phyloP scores from a whole-genome alignment of 2,113 vertebrate species.

The Axis porcinus region DNA sequence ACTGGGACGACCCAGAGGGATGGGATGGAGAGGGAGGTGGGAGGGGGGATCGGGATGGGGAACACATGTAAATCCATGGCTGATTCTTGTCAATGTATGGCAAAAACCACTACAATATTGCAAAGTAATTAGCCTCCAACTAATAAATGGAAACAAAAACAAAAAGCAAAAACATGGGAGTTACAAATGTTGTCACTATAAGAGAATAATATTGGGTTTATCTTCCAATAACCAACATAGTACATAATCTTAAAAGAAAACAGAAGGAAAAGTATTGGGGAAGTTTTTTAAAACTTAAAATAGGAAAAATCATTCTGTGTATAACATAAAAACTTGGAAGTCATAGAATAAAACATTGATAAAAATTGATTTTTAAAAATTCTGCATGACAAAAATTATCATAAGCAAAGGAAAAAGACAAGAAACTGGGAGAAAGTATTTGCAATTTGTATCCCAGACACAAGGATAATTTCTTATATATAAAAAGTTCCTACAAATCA shows the following conservation, averaged over 20 bases:
- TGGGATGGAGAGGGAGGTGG: too few relatives aligned
- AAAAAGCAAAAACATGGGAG: not conserved
- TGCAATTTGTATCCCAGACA: not conserved
- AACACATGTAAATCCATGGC: too few relatives aligned
- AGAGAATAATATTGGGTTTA: not conserved
- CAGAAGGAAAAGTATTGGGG: not conserved
- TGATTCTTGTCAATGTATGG: too few relatives aligned
- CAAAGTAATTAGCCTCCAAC: too few relatives aligned
- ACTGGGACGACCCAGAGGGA: too few relatives aligned
- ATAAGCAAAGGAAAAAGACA: not conserved
- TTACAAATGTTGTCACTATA: not conserved
- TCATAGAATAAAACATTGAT: not conserved
- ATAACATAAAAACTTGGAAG: not conserved
- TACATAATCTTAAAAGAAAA: not conserved
- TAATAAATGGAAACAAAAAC: too few relatives aligned
- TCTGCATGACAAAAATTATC: not conserved
- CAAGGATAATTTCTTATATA: not conserved
- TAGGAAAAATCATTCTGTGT: not conserved
- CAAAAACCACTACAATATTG: too few relatives aligned
- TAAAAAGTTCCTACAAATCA: not conserved
- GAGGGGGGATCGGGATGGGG: too few relatives aligned
- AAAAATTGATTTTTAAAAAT: not conserved
- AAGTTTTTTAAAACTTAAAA: not conserved
- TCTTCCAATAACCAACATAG: not conserved
- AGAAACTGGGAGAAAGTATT: slow-evolving; percentile 17